Conservation (phyloP, 2,888 invertebrate species). For the Dorcus hopei region DNA sequence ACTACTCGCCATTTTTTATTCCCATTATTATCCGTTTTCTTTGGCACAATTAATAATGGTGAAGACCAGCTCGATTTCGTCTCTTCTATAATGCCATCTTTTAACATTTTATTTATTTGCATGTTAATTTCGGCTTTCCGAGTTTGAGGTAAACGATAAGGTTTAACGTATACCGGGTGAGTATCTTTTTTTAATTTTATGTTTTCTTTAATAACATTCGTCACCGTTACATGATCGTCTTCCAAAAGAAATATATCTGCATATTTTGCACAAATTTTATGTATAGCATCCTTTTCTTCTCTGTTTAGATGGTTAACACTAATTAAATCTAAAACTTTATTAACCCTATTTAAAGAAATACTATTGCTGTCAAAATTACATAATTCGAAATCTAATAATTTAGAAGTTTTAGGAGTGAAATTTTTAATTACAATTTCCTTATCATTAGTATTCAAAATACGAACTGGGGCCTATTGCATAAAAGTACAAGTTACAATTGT, state of each 20-base stretch:
- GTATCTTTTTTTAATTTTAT: background rate
- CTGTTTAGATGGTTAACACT: too few relatives aligned
- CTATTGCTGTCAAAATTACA: too few relatives aligned
- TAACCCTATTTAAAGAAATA: too few relatives aligned
- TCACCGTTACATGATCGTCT: background rate
- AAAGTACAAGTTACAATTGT: too few relatives aligned
- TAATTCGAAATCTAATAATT: too few relatives aligned
- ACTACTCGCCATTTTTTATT: too few relatives aligned
- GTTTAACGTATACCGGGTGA: conserved; percentile 3
- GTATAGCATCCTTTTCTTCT: too few relatives aligned
- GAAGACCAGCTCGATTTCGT: conserved; percentile 15
- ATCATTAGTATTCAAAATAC: background rate
- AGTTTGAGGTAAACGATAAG: conserved; percentile 6
- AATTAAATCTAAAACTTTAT: too few relatives aligned
- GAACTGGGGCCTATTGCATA: too few relatives aligned
- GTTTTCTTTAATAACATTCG: conserved; percentile 3
- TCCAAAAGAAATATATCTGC: conserved; percentile 2
- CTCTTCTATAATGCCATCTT: conserved; percentile 15
- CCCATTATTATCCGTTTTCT: too few relatives aligned
- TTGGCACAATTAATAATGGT: conserved; percentile 2
- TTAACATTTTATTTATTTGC: conserved; percentile 12
- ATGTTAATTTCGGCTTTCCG: conserved; percentile 8
- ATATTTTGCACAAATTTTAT: background rate
- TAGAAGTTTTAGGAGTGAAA: too few relatives aligned
- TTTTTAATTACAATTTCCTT: too few relatives aligned